A percentile compares a stretch with the other conserved stretches of the same genome.
phyloP scores from a whole-genome alignment of 1,140 invertebrate species.

The Thalassaphorura encarpata region DNA sequence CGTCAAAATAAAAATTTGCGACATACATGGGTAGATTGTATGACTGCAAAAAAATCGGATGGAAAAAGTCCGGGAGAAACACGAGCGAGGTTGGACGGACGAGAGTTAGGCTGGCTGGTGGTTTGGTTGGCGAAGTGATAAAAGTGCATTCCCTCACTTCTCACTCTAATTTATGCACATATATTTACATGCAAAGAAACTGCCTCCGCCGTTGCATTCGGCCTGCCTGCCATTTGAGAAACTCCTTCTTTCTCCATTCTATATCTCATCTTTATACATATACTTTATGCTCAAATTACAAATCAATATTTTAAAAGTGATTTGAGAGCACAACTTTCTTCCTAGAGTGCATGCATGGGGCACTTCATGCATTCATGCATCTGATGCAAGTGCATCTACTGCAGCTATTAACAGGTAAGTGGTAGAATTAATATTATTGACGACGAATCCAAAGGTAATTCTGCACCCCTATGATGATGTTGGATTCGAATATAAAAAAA shows the following conservation, averaged over 20 bases:
- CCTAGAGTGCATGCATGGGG: too few relatives aligned
- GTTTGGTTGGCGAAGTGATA: background rate
- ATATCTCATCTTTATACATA: background rate
- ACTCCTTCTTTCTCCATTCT: background rate
- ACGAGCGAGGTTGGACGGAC: too few relatives aligned
- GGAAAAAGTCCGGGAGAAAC: too few relatives aligned
- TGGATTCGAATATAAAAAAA: background rate
- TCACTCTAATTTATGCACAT: constrained; percentile 32
- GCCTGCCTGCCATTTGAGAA: too few relatives aligned
- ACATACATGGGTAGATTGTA: too few relatives aligned
- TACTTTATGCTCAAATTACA: constrained; percentile 4
- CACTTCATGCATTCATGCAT: too few relatives aligned
- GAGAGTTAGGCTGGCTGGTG: too few relatives aligned
- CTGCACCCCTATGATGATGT: background rate
- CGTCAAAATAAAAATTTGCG: too few relatives aligned
- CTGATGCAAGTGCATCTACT: background rate
- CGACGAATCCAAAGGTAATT: background rate
- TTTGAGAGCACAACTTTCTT: too few relatives aligned
- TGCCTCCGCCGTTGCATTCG: constrained; percentile 12
- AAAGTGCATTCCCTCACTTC: constrained; percentile 7
- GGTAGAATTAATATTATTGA: background rate
- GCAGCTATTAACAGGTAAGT: background rate
- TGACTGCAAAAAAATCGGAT: too few relatives aligned
- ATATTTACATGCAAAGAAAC: constrained; percentile 32
- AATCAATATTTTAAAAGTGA: constrained; percentile 3